Evolutionary conservation across 2,888 invertebrate genomes (phyloP).

Genomic region (Hypselothyrea guttata): DNA sequence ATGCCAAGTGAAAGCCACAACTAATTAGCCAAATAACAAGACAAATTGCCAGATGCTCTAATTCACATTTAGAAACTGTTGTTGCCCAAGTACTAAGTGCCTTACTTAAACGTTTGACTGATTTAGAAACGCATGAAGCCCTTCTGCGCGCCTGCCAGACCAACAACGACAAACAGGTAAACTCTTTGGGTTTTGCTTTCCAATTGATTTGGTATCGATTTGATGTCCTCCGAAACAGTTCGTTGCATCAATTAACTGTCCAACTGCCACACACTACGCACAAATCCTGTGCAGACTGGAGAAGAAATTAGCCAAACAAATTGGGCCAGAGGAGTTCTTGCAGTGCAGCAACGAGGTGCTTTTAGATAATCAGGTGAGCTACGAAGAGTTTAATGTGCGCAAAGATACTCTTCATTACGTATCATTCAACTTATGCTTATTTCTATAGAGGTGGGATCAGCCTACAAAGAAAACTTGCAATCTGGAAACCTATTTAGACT

Average conservation of each 20-base stretch:
- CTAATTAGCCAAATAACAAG: background rate
- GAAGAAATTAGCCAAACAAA: conserved; percentile 82
- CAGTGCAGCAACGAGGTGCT: conserved; percentile 82
- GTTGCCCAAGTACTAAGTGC: conserved; percentile 83
- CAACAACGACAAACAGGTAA: conserved; percentile 74
- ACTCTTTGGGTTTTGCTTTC: conserved; percentile 28
- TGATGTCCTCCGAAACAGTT: conserved; percentile 24
- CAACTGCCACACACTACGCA: conserved; percentile 82
- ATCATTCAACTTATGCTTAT: background rate
- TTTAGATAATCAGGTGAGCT: conserved; percentile 80
- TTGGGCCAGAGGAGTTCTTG: conserved; percentile 82
- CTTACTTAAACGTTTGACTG: conserved; percentile 83
- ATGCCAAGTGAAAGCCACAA: no score
- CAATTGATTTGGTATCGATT: background rate
- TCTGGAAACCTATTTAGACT: conserved; percentile 82
- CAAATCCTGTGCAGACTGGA: conserved; percentile 82
- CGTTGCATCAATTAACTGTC: conserved; percentile 63
- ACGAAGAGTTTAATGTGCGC: background rate
- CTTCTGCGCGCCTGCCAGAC: conserved; percentile 82
- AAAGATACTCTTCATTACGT: background rate
- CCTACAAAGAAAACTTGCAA: conserved; percentile 82
- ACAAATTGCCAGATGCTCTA: conserved; percentile 75
- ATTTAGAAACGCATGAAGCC: conserved; percentile 82
- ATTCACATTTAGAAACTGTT: conserved; percentile 80
- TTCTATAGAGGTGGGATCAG: conserved; percentile 60